Conservation (phyloP, 2,888 invertebrate genomes). For the Cremastinae sp. region DNA sequence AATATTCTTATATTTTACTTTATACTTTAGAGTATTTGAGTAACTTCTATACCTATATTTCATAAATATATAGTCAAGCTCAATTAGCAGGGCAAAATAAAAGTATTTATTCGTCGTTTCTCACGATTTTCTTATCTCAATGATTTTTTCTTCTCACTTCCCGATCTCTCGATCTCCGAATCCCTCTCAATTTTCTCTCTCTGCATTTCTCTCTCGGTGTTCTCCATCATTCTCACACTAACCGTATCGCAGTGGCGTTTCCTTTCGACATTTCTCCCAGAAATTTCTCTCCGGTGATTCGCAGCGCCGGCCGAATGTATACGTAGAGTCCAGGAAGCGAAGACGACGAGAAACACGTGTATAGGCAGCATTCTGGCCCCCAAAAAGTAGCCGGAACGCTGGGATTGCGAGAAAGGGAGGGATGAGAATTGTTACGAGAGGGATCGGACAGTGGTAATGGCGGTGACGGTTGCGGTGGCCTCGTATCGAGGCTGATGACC, state of each 20-base stretch:
- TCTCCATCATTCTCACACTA: too few species aligned
- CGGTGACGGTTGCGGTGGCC: constrained; percentile 26
- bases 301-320: too few species aligned
- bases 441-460: constrained; percentile 5
- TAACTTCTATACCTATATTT: too few species aligned
- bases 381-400: constrained; percentile 26
- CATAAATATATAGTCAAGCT: too few species aligned
- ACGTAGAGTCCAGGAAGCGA: constrained; percentile 40
- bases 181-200: neutral
- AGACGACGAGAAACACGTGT: constrained; percentile 47
- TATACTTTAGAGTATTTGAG: too few species aligned
- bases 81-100: too few species aligned
- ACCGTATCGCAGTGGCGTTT: too few species aligned
- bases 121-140: too few species aligned
- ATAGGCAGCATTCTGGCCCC: constrained; percentile 41
- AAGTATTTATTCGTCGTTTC: too few species aligned
- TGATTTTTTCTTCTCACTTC: constrained; percentile 16
- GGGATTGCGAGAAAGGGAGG: constrained; percentile 6
- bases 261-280: neutral
- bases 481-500: constrained; percentile 31
- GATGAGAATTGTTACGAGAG: constrained; percentile 2
- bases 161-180: constrained; percentile 1
- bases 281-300: too few species aligned
- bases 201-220: neutral
- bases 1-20: too few species aligned